A percentile compares a stretch with the other conserved stretches of the same genome.
Conservation (phyloP, 2,797 vertebrate genomes). For the Loriculus beryllinus region DNA sequence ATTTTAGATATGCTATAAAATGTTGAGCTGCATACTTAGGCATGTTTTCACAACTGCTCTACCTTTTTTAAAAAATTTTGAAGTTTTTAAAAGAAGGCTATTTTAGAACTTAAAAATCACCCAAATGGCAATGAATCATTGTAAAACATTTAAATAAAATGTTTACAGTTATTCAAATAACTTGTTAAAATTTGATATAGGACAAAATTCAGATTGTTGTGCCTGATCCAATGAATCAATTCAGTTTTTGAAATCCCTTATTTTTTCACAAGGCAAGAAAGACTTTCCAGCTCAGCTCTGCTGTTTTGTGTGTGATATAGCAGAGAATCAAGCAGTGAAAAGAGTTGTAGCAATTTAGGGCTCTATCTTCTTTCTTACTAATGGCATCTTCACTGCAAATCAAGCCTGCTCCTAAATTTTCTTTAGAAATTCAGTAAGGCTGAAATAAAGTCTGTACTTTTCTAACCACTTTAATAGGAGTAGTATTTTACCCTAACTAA, state of each 20-base stretch:
- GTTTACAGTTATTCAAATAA: not conserved
- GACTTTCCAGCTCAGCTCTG: not conserved
- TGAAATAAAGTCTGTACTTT: not conserved
- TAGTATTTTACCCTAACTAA: not conserved
- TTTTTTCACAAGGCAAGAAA: not conserved
- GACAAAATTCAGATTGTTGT: not conserved
- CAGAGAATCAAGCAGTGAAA: not conserved
- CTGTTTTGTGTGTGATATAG: not conserved
- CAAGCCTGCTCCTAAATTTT: not conserved
- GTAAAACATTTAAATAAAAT: not conserved
- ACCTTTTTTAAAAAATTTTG: not conserved
- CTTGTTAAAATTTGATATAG: not conserved
- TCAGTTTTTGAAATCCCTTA: not conserved
- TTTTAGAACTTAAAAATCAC: not conserved
- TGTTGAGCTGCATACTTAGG: not conserved
- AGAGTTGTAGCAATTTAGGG: constrained; percentile 4
- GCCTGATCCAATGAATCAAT: not conserved
- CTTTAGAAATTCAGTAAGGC: not conserved
- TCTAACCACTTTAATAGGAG: not conserved
- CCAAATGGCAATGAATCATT: not conserved
- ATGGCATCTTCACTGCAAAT: not conserved
- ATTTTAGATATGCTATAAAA: not conserved
- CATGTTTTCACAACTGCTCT: not conserved
- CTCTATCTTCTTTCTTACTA: not conserved
- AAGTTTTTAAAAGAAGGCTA: not conserved